Percentiles rank a stretch among this genome's conserved stretches.
phyloP scores from a whole-genome alignment of 30 jellyfish, hydroid and myxozoan genomes.

The Sanderia malayensis region DNA sequence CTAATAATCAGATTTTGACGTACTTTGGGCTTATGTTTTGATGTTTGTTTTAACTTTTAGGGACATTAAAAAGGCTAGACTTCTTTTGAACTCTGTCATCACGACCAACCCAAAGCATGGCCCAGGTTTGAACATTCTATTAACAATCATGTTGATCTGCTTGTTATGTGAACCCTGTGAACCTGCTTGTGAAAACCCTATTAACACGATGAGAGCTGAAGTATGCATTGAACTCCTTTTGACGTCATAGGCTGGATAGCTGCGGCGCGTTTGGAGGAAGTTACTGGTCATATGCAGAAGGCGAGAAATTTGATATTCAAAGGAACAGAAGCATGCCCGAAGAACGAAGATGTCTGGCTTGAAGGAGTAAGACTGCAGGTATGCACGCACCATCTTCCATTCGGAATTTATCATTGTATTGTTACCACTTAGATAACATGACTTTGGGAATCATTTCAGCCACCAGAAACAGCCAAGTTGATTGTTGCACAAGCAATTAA shows the following conservation, averaged over 20 bases:
- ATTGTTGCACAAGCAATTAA: slow-evolving; percentile 91
- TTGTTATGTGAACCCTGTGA: too few relatives aligned
- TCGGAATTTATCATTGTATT: too few relatives aligned
- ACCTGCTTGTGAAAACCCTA: too few relatives aligned
- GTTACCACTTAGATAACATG: too few relatives aligned
- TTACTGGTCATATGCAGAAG: slow-evolving; percentile 92
- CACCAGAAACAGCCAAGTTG: slow-evolving; percentile 83
- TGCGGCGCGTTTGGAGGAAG: slow-evolving; percentile 99
- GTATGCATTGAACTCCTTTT: too few relatives aligned
- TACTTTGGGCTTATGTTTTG: too few relatives aligned
- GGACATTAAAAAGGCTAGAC: slow-evolving; percentile 96
- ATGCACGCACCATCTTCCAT: too few relatives aligned
- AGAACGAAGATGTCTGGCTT: slow-evolving; percentile 97
- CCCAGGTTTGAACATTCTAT: slow-evolving; percentile 84
- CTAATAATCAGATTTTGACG: too few relatives aligned
- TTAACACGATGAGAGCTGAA: too few relatives aligned
- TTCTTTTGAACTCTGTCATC: slow-evolving; percentile 87
- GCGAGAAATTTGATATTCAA: slow-evolving; percentile 80
- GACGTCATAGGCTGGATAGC: slow-evolving; percentile 99
- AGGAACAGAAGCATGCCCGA: slow-evolving; percentile 97
- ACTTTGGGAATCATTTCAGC: too few relatives aligned
- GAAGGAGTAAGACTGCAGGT: slow-evolving; percentile 97
- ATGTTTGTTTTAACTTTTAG: slow-evolving; percentile 39
- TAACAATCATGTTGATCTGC: too few relatives aligned
- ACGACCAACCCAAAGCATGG: slow-evolving; percentile 96